Evolutionary conservation across 2,113 vertebrate genomes (phyloP), one percentile per base, ranked within the genome.

Genomic region (Girardinichthys multiradiatus): DNA sequence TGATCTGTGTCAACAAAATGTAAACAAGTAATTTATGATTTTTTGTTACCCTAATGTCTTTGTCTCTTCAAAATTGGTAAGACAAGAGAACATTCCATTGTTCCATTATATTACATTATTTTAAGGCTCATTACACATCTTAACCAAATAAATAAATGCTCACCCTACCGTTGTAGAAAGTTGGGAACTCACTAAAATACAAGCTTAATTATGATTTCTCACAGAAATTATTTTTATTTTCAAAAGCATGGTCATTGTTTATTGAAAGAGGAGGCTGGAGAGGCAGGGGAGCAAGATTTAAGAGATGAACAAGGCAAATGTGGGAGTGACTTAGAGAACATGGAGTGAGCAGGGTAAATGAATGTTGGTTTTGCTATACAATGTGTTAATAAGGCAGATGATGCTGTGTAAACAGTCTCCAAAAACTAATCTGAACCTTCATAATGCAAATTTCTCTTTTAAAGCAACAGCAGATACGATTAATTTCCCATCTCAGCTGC

Each of bases 401-500:
- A n/a, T 54, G 3, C 21, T 12, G 10, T 54, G n/a, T 58, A 33
- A 51, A 26, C n/a, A 28, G 31, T n/a, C 54, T 58, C 31, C 15
- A 59, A 28, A 27, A 59, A 70, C 5, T 5, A 54, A 54, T 19
- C 30, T 57, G 21, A 59, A 72, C 76, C 57, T n/a, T n/a, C 15
- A 12, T 42, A 26, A 42, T 19, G 59, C 4, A 2, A 31, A 35
- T 31, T 26, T 51, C 28, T 45, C 10, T 27, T 67, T 60, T 21
- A 30, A 65, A 58, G 6, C 4, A 67, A 51, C 15, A 28, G 5
- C 51, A 79, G 64, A 74, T 37, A 33, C 24, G 10, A 61, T 57
- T 4, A 21, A 35, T 79, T 65, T 70, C 33, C 45, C 51, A 39
- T 48, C 60, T 68, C 6, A 2, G 27, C 57, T 48, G n/a, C 28